These are phyloP conservation scores for Petrocephalus schoutedeni DNA, from an alignment of 2,797 vertebrate species.

Conservation along the genomic window DNA sequence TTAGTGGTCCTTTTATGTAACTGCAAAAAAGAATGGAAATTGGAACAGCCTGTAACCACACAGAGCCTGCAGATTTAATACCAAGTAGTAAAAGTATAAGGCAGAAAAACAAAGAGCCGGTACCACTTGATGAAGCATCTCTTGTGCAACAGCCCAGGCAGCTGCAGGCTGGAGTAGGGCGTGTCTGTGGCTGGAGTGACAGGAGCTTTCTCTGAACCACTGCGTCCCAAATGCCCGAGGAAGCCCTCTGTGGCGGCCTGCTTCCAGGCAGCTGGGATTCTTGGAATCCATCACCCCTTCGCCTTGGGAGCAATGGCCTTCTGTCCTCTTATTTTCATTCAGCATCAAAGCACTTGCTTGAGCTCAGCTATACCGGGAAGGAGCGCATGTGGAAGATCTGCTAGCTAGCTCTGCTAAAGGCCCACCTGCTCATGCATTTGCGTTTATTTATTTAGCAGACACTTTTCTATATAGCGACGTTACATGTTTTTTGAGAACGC, in stretches of 20 bases:
- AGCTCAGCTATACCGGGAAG: not conserved
- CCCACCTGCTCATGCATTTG: not conserved
- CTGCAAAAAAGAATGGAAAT: constrained; percentile 34
- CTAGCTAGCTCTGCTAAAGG: not conserved
- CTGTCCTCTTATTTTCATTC: not conserved
- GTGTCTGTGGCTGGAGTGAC: constrained; percentile 28
- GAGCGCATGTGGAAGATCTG: not conserved
- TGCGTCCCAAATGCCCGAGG: constrained; percentile 16
- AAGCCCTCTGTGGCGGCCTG: constrained; percentile 22
- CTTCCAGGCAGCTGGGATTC: constrained; percentile 29
- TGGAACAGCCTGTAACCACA: constrained; percentile 35
- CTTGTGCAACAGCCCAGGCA: constrained; percentile 57
- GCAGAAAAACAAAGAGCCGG: constrained; percentile 62
- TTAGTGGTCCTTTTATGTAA: constrained; percentile 38
- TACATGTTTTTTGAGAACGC: not conserved
- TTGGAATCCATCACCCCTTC: constrained; percentile 20
- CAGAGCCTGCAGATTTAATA: constrained; percentile 29
- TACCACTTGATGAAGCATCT: constrained; percentile 39
- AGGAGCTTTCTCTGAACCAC: constrained; percentile 22
- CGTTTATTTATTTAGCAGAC: not conserved
- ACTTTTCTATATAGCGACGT: not conserved
- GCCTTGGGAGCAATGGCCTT: not conserved
- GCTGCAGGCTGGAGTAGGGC: constrained; percentile 35
- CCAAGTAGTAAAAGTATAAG: constrained; percentile 49
- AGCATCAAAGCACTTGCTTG: constrained; percentile 14